Evolutionary conservation across 2,888 invertebrate genomes (phyloP).

Genomic region (Stegana nigrithorax): DNA sequence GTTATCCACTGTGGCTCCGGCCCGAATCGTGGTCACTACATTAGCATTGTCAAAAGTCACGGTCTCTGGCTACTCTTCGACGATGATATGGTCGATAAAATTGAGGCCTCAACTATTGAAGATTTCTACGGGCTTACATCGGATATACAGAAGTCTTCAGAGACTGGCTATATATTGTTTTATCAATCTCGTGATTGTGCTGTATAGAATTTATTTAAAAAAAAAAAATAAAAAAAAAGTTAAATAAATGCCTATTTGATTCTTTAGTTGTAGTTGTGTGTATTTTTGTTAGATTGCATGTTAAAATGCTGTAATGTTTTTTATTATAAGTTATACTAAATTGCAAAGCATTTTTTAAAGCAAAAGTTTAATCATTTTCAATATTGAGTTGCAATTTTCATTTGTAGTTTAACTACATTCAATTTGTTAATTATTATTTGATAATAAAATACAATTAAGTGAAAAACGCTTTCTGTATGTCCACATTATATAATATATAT

Average conservation of each 20-base stretch:
- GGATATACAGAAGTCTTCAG: slow-evolving; percentile 98
- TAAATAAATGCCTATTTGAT: too few species aligned
- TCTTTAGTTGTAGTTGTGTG: too few species aligned
- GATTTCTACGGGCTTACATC: slow-evolving; percentile 99
- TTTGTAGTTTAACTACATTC: too few species aligned
- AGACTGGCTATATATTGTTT: slow-evolving; percentile 99
- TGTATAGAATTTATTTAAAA: slow-evolving; percentile 40
- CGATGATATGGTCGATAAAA: slow-evolving; percentile 99
- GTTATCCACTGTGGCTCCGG: slow-evolving; percentile 99
- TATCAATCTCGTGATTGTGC: slow-evolving; percentile 93
- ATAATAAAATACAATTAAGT: too few species aligned
- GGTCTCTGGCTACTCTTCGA: slow-evolving; percentile 99
- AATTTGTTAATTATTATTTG: too few species aligned
- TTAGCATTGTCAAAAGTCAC: slow-evolving; percentile 99
- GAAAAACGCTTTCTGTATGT: too few species aligned
- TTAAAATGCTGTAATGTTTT: too few species aligned
- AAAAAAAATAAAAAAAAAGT: not conserved
- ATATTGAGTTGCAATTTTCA: too few species aligned
- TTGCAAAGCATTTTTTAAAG: too few species aligned
- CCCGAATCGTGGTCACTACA: slow-evolving; percentile 99
- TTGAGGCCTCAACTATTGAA: slow-evolving; percentile 97
- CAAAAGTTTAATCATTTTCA: too few species aligned
- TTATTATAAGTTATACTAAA: too few species aligned
- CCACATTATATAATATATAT: not conserved
- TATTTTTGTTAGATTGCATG: too few species aligned